Evolutionary conservation across 2,797 vertebrate genomes (phyloP).

Genomic region (Fratercula arctica): DNA sequence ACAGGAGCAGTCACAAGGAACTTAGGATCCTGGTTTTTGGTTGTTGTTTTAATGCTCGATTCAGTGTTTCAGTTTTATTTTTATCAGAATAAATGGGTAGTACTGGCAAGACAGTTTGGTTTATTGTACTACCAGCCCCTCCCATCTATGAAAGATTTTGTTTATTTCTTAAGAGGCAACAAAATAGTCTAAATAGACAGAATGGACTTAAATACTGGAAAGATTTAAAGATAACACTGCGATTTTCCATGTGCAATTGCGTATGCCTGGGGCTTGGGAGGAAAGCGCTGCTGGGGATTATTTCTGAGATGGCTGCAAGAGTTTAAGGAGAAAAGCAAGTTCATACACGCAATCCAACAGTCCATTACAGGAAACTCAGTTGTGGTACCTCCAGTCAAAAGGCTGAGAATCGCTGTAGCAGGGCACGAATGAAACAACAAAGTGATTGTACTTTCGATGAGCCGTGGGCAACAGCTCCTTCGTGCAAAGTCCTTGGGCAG

Average conservation of each 20-base stretch:
- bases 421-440: neutral
- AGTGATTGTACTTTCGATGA: neutral
- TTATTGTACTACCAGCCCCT: neutral
- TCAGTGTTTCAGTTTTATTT: neutral
- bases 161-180: neutral
- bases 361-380: neutral
- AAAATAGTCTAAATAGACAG: neutral
- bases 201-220: neutral
- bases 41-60: neutral
- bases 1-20: neutral
- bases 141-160: neutral
- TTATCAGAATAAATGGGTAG: neutral
- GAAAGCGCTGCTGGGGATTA: neutral
- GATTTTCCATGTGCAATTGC: neutral
- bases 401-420: neutral
- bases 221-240: neutral
- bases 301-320: conserved; percentile 6
- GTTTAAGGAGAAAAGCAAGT: neutral
- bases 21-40: neutral
- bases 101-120: neutral
- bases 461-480: neutral
- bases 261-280: neutral
- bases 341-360: neutral
- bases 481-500: neutral
- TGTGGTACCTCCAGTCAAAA: neutral